Conservation (phyloP, 1,140 invertebrate species). For the Drosophila tsacasi region DNA sequence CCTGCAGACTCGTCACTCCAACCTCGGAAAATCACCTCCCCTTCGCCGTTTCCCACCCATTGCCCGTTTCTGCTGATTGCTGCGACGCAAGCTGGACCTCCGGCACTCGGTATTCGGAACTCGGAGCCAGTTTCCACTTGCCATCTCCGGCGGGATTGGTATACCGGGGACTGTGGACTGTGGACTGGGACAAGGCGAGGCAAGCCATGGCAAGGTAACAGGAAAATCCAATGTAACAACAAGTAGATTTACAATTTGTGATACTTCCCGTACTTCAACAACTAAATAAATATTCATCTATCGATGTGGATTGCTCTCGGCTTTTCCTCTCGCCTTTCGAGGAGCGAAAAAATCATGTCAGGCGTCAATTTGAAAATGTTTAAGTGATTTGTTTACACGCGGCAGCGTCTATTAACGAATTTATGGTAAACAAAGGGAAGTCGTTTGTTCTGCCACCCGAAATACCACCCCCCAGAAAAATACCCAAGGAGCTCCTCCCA, state of each 20-base stretch:
- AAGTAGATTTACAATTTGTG: slow-evolving; percentile 80
- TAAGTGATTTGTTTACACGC: slow-evolving; percentile 83
- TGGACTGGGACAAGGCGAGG: slow-evolving; percentile 3
- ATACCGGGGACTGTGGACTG: too few species aligned
- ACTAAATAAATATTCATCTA: slow-evolving; percentile 82
- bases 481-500: background rate
- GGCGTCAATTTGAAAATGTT: slow-evolving; percentile 83
- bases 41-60: slow-evolving; percentile 3
- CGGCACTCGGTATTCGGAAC: slow-evolving; percentile 18
- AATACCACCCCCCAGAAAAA: slow-evolving; percentile 1
- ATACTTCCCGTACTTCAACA: slow-evolving; percentile 79
- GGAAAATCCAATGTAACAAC: slow-evolving; percentile 62
- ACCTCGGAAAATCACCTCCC: slow-evolving; percentile 16
- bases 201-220: slow-evolving; percentile 28
- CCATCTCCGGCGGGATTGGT: slow-evolving; percentile 27
- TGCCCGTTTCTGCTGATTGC: slow-evolving; percentile 16
- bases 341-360: slow-evolving; percentile 74
- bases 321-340: slow-evolving; percentile 19
- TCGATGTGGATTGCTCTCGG: slow-evolving; percentile 42
- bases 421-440: slow-evolving; percentile 84
- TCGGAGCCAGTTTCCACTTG: slow-evolving; percentile 44
- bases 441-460: slow-evolving; percentile 67
- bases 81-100: slow-evolving; percentile 44
- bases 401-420: slow-evolving; percentile 83
- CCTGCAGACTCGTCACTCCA: background rate